Evolutionary conservation across 2,113 vertebrate species (phyloP).

Genomic region (Heliornis fulica): DNA sequence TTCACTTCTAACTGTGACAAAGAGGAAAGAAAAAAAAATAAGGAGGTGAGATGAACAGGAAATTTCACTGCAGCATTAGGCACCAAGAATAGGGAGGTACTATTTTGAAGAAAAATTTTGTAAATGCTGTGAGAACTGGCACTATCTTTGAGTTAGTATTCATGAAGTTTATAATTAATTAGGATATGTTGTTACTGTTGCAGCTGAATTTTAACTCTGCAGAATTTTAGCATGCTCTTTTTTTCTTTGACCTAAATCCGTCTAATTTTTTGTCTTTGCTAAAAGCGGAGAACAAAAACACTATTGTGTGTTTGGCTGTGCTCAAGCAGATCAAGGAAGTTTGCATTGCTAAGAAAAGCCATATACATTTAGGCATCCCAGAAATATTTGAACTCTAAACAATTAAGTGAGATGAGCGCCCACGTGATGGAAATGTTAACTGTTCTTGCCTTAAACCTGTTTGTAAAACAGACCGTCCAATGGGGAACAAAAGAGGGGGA

Average conservation of each 20-base stretch:
- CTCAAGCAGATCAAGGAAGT: conserved; percentile 22
- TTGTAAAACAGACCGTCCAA: not conserved
- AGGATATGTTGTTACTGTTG: not conserved
- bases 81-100: not conserved
- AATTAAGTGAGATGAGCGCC: not conserved
- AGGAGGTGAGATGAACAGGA: not conserved
- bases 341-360: conserved; percentile 42
- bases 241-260: conserved; percentile 62
- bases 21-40: not conserved
- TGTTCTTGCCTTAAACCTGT: not conserved
- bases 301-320: conserved; percentile 22
- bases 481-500: not conserved
- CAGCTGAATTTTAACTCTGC: conserved; percentile 49
- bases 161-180: conserved; percentile 55
- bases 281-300: conserved; percentile 28
- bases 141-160: conserved; percentile 27
- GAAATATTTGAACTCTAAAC: not conserved
- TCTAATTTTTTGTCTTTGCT: conserved; percentile 56
- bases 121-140: not conserved
- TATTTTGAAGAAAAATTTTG: not conserved
- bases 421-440: not conserved
- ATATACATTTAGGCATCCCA: conserved; percentile 17
- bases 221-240: conserved; percentile 11
- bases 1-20: not conserved
- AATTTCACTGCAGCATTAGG: not conserved